Evolutionary conservation across 2,113 vertebrate genomes (phyloP), one percentile per base, ranked within the genome.

Genomic region (Amazona guildingii): DNA sequence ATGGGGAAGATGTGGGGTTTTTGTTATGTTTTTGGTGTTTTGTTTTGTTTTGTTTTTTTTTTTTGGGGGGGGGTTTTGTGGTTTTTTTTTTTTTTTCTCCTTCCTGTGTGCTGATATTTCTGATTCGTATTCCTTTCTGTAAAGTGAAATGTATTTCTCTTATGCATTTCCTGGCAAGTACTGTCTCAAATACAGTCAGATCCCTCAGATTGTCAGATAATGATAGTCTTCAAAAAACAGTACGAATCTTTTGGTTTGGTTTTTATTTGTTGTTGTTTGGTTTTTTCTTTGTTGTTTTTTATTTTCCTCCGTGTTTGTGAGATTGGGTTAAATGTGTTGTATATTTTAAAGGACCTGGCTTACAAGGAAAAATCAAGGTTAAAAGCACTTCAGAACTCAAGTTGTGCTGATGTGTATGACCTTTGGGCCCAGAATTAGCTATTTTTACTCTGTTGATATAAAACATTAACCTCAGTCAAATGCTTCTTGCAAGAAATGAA

Each of bases 101-200:
- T 24, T 9, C 1, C 94, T 96, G 90, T 97, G 31, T 37, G 51
- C 64, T 95, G 97, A 97, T 98, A 98, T 97, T 97, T 99, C 98
- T 98, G 98, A 98, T 98, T 98, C 98, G 97, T 97, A 93, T 93
- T 98, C 35, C 69, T 90, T n/a, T 33, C 20, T 46, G 48, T 68
- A 55, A 91, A 82, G 28, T 27, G 46, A 87, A 90, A 94, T 91
- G 95, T 87, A 91, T 97, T 98, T 98, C 96, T 98, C 96, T 92
- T 89, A 82, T 61, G n/a, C 54, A 54, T 35, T 80, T 96, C 83
- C 80, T 96, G 94, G 72, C 77, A 94, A 86, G 64, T 87, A 48
- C 54, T 76, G 55, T 69, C 49, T 87, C 68, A 84, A 81, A 94
- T 86, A 70, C 73, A 91, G 1, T 66, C 17, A 31, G 54, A 83